A percentile compares a stretch with the other conserved stretches of the same genome.
phyloP scores from a whole-genome alignment of 1,140 invertebrate genomes.

The Charaxes varanes region DNA sequence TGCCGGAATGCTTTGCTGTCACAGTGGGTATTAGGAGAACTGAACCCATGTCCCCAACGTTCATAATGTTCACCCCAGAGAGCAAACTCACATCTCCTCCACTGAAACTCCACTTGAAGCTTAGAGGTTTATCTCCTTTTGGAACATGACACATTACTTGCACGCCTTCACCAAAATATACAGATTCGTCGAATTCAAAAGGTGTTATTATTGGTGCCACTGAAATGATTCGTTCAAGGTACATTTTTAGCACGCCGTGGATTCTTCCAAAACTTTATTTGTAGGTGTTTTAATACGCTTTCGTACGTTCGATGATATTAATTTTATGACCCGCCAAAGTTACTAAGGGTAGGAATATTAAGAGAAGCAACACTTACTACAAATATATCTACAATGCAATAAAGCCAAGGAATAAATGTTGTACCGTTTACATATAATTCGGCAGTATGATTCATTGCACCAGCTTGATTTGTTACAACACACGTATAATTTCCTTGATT shows the following conservation, averaged over 20 bases:
- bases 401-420: conserved; percentile 20
- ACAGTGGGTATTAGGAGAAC: conserved; percentile 75
- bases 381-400: conserved; percentile 30
- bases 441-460: conserved; percentile 77
- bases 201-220: conserved; percentile 64
- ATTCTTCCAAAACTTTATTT: no score
- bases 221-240: conserved; percentile 42
- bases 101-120: conserved; percentile 79
- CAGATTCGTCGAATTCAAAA: conserved; percentile 69
- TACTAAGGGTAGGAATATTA: conserved; percentile 37
- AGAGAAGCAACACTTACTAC: conserved; percentile 30
- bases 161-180: conserved; percentile 79
- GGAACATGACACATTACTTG: conserved; percentile 81
- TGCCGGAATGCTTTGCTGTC: conserved; percentile 81
- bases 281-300: no score
- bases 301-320: conserved; percentile 7
- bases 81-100: conserved; percentile 69
- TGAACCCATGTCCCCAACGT: conserved; percentile 75
- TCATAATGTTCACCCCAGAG: conserved; percentile 74
- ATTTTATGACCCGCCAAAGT: conserved; percentile 67
- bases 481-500: conserved; percentile 86
- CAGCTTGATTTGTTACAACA: conserved; percentile 80
- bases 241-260: no score
- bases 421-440: conserved; percentile 81
- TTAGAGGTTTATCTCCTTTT: conserved; percentile 82